phyloP scores from a whole-genome alignment of 2,113 vertebrate genomes.

The Tauraco erythrolophus region DNA sequence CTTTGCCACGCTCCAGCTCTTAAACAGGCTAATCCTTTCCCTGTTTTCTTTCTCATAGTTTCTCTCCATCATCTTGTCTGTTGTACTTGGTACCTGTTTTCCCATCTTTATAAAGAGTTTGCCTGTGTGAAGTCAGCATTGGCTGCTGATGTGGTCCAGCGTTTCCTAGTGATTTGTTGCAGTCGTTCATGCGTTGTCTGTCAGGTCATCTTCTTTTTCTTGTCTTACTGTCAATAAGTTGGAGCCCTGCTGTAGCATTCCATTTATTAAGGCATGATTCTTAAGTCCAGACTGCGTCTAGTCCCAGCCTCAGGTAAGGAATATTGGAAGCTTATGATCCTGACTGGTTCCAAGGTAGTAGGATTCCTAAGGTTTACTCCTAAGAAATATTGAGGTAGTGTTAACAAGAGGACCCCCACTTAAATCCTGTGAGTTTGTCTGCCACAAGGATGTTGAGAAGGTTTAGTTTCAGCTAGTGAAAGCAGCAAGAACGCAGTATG shows the following conservation, averaged over 20 bases:
- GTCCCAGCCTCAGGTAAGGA: not conserved
- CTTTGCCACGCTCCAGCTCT: not conserved
- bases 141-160: not conserved
- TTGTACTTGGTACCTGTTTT: not conserved
- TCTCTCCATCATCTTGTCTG: not conserved
- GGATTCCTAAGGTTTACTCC: not conserved
- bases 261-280: fast-evolving
- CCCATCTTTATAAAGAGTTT: not conserved
- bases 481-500: too few species aligned
- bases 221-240: not conserved
- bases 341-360: not conserved
- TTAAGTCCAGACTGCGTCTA: fast-evolving
- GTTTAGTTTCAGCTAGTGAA: not conserved
- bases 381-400: not conserved
- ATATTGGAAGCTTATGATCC: not conserved
- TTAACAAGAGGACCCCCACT: not conserved
- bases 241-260: not conserved
- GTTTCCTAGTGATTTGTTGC: not conserved
- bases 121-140: fast-evolving
- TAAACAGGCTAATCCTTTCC: not conserved
- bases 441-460: fast-evolving
- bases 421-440: not conserved
- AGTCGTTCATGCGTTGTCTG: not conserved
- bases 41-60: not conserved
- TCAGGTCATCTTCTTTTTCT: fast-evolving